Evolutionary conservation across 2,888 invertebrate species (phyloP), one percentile per base, ranked within the genome.

Genomic region (Coremacera marginata): DNA sequence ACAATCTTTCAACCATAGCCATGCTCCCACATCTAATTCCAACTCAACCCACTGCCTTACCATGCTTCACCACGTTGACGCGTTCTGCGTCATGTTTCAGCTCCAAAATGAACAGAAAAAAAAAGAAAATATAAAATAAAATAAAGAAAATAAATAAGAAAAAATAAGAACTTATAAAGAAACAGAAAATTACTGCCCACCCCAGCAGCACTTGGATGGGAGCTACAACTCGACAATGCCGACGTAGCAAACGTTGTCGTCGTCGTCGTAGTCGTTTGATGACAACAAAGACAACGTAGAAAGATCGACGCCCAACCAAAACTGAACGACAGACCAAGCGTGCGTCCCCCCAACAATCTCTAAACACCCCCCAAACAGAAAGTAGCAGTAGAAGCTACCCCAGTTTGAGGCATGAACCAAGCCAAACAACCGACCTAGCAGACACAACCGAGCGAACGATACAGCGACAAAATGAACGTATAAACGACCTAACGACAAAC

Each of bases 341-440:
- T 16, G 27, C 11, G 31, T 65, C 62, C 1, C 27, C n/a, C 76
- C 76, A 63, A 44, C 60, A 71, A 27, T 65, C 37, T 37, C 37
- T 37, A 37, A 37, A 37, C 37, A 37, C 70, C 65, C 70, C 65
- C 79, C 60, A 72, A n/a, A 82, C 81, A 76, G 80, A 82, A 83
- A 83, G 83, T 81, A 82, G 84, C 83, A 83, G 82, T 82, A 80
- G 81, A 73, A 77, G 70, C 78, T 72, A 63, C 77, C 74, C 52
- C 76, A 31, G 25, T 71, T n/a, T 19, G 65, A 37, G 37, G 8
- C 1, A 37, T 37, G 37, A 37, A 37, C 37, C 37, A 37, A 3
- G 8, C 37, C 8, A 37, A 37, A 3, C 8, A 8, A 37, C 37
- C 31, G 5, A 5, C 31, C 31, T 31, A 31, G 31, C 31, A n/a